Evolutionary conservation across 1,140 invertebrate genomes (phyloP).

Genomic region (Aplysia californica): DNA sequence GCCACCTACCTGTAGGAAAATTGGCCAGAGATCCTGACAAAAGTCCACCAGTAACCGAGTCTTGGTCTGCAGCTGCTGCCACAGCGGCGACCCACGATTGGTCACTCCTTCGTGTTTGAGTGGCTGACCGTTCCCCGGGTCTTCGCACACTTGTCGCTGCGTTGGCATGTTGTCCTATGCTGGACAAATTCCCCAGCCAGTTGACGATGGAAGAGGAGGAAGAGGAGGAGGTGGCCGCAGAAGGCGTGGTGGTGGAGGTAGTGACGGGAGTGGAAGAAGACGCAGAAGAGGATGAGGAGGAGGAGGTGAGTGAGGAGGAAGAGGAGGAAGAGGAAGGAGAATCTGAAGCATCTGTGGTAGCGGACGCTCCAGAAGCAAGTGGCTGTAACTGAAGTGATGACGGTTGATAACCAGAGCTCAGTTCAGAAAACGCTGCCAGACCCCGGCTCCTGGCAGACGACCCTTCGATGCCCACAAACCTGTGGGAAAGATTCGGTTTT

Average conservation of each 20-base stretch:
- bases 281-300: neutral
- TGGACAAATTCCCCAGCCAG: too few relatives aligned
- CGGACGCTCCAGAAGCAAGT: neutral
- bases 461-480: slow-evolving; percentile 17
- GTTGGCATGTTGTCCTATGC: too few relatives aligned
- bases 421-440: slow-evolving; percentile 5
- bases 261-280: neutral
- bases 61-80: too few relatives aligned
- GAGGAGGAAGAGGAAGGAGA: neutral
- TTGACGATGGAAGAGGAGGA: too few relatives aligned
- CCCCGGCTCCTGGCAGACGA: slow-evolving; percentile 25
- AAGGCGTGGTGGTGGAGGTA: neutral
- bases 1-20: too few relatives aligned
- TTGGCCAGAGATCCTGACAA: too few relatives aligned
- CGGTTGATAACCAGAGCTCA: slow-evolving; percentile 22
- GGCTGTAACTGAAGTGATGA: neutral
- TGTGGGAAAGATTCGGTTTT: too few relatives aligned
- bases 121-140: too few relatives aligned
- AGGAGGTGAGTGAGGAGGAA: neutral
- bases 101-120: too few relatives aligned
- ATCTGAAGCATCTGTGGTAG: neutral
- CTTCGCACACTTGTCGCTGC: too few relatives aligned
- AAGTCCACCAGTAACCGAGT: too few relatives aligned
- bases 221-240: neutral
- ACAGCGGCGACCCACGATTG: too few relatives aligned